Base-by-base conservation (phyloP, 2,797 vertebrate species). In the Philypnodon macrostomus region DNA sequence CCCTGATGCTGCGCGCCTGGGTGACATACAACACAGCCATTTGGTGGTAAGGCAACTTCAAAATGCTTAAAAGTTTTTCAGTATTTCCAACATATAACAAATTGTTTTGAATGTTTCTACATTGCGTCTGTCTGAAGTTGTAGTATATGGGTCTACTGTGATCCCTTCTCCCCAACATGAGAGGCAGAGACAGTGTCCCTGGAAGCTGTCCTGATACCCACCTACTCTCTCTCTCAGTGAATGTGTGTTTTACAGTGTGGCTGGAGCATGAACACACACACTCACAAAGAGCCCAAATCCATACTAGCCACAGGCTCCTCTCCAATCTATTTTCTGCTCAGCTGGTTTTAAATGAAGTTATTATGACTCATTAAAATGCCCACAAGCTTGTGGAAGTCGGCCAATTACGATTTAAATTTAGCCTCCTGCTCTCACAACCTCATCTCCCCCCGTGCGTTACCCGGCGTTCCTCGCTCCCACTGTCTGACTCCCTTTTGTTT, bases 341-440 rank as follows among this genome's bases (percentile, higher is more conserved):
- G 95, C 94, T 98, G 95, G 95, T 95, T 98, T 98, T 98, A 97
- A 98, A 96, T 97, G 94, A 98, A 97, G 95, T 98, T 98, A 98
- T 97, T 98, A 97, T 97, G 95, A 98, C 93, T 98, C 95, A 98
- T 98, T 98, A 98, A 98, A 98, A 98, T 94, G 94, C 94, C 95
- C 93, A 94, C 94, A 92, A 97, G 96, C 94, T 93, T 91, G 94
- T 97, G 95, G 95, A 98, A 96, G 94, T 95, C 91, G 93, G 95
- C 96, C 95, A 97, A 98, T 98, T 97, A 95, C 95, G 91, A 96
- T 96, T 96, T 98, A 97, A 96, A 98, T 98, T 96, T 96, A 98
- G 94, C 93, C 91, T 73, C 70, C 73, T 63, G 75, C 79, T 79
- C 74, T 77, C 76, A 75, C 74, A 63, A 80, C 80, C 80, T 69